phyloP scores from a whole-genome alignment of 2,797 vertebrate genomes.

The Semaprochilodus insignis region DNA sequence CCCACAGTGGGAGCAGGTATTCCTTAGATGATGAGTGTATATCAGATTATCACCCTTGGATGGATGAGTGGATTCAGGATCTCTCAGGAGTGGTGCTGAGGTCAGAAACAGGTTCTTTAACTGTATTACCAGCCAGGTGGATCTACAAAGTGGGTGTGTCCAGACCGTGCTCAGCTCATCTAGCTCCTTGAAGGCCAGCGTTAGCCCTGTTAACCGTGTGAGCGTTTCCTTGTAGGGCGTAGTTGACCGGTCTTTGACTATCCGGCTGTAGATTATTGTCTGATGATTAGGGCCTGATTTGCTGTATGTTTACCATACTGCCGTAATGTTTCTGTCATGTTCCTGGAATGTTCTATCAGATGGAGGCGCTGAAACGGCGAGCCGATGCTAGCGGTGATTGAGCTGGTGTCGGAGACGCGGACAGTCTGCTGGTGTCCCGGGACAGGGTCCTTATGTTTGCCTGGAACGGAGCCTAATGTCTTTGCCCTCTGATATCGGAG shows the following conservation, averaged over 20 bases:
- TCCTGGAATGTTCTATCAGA: conserved; percentile 49
- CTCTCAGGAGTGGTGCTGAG: too few species aligned
- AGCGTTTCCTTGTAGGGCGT: not conserved
- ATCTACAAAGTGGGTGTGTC: not conserved
- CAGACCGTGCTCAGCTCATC: not conserved
- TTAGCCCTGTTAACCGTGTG: not conserved
- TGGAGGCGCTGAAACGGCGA: conserved; percentile 20
- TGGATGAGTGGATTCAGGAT: too few species aligned
- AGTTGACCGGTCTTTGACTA: conserved; percentile 38
- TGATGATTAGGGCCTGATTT: conserved; percentile 42
- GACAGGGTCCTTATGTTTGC: conserved; percentile 23
- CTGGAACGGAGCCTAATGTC: conserved; percentile 37
- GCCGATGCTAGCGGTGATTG: conserved; percentile 31
- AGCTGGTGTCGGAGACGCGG: conserved; percentile 21
- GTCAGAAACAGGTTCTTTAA: too few species aligned
- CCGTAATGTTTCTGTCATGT: conserved; percentile 31
- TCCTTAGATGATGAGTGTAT: too few species aligned
- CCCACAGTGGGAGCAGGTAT: too few species aligned
- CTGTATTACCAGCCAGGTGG: not conserved
- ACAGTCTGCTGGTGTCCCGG: conserved; percentile 20
- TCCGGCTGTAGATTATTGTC: conserved; percentile 28
- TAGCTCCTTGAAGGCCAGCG: not conserved
- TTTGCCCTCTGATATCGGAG: conserved; percentile 13
- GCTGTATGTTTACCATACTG: conserved; percentile 42
- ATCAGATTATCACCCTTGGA: too few species aligned